Base-by-base conservation (phyloP, 2,888 invertebrate genomes). In the Lamellibrachia columna region DNA sequence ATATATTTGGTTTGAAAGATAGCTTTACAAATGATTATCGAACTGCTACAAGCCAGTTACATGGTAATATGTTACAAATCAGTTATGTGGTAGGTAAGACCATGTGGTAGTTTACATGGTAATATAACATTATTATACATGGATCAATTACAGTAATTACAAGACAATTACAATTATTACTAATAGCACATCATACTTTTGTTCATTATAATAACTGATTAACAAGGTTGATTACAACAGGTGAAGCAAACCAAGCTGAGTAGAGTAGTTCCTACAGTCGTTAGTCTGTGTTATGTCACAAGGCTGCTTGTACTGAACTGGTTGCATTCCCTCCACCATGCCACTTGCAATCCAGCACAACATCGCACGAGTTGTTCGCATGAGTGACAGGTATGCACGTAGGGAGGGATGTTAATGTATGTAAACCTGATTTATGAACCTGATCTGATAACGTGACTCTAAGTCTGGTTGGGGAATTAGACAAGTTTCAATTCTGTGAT, bases 211-310 rank as follows among this genome's bases (percentile, higher is more conserved):
- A 15, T 75, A 22, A 75, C 75, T 6, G 75, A 75, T 3, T 22
- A 22, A 75, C 75, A 75, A 22, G 75, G 15, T 15, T 75, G 75
- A 11, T 75, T 11, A 6, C n/a, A 6, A 6, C 75, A 22, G 75
- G 75, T 75, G 75, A 75, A 55, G 22, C 75, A 75, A 15, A 75
- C 22, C n/a, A n/a, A 15, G 22, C n/a, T 75, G 75, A 22, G 75
- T 11, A n/a, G 75, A 75, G 15, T 75, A 75, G 75, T 75, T 75
- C 75, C 22, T 75, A 75, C 75, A 15, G 75, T 75, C 22, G 75
- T 75, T 75, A 75, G 75, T 75, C 75, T 75, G 75, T 22, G 75
- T 75, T 75, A 75, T 75, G 75, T 75, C 75, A 75, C 75, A 75
- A 75, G n/a, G 22, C 75, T 75, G 15, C 22, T 75, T 6, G 75